A percentile compares a stretch with the other conserved stretches of the same genome.
Evolutionary conservation across 2,888 invertebrate genomes (phyloP).

Genomic region (Dioctria linearis): DNA sequence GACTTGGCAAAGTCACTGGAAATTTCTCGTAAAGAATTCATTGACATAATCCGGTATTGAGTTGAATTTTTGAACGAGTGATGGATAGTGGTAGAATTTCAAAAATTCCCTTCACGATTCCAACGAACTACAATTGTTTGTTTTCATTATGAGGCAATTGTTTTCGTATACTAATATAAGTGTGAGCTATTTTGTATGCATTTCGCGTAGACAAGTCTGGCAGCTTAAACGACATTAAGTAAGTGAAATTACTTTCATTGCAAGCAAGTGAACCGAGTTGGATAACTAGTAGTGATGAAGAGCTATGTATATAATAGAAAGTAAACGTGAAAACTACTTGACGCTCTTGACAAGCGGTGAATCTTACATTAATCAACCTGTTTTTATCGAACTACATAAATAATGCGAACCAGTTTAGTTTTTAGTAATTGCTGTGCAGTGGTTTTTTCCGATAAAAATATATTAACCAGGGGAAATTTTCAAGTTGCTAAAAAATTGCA

Average conservation of each 20-base stretch:
- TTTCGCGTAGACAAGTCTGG: not conserved
- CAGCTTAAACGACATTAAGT: conserved; percentile 2
- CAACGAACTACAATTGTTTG: conserved; percentile 23
- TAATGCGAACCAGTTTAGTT: not conserved
- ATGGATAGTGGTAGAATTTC: not conserved
- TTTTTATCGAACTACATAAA: not conserved
- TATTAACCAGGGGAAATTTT: too few species aligned
- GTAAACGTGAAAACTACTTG: conserved; percentile 12
- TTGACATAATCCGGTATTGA: conserved; percentile 17
- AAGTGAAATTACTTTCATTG: conserved; percentile 45
- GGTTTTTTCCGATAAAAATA: too few species aligned
- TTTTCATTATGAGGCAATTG: conserved; percentile 1
- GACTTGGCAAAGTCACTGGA: not conserved
- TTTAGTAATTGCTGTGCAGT: conserved; percentile 17
- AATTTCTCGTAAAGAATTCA: conserved; percentile 14
- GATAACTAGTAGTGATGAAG: not conserved
- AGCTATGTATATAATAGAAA: not conserved
- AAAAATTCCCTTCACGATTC: conserved; percentile 19
- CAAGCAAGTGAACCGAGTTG: conserved; percentile 12
- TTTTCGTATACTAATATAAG: not conserved
- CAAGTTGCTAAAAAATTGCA: too few species aligned
- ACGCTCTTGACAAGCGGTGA: not conserved
- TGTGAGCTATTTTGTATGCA: not conserved
- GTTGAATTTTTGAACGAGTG: conserved; percentile 4
- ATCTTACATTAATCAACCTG: not conserved